Conservation (phyloP, 2,113 vertebrate species). For the Cyprinodon variegatus region DNA sequence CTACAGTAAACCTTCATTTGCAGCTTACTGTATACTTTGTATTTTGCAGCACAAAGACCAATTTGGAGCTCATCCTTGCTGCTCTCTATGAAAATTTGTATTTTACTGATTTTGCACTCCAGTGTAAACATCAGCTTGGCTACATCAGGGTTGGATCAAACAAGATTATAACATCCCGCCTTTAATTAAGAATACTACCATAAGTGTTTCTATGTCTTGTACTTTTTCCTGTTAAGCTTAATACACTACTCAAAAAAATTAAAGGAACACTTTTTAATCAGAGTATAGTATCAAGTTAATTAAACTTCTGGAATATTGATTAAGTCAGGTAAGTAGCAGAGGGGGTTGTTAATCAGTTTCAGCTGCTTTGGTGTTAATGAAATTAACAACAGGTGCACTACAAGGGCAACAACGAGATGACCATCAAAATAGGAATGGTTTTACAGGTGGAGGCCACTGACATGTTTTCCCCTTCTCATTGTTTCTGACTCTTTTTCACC, state of each 20-base stretch:
- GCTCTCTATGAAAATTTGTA: conserved; percentile 35
- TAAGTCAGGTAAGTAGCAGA: too few species aligned
- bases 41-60: conserved; percentile 19
- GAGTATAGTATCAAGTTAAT: too few species aligned
- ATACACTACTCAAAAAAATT: neutral
- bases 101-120: conserved; percentile 59
- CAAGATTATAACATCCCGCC: conserved; percentile 62
- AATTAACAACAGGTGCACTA: too few species aligned
- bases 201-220: conserved; percentile 15
- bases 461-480: too few species aligned
- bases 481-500: too few species aligned
- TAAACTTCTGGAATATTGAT: too few species aligned
- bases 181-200: conserved; percentile 63
- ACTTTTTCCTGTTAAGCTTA: conserved; percentile 22
- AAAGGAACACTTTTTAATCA: too few species aligned
- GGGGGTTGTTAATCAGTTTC: too few species aligned
- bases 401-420: too few species aligned
- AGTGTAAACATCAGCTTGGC: conserved; percentile 56
- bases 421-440: too few species aligned
- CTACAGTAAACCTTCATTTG: neutral
- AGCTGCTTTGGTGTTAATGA: too few species aligned
- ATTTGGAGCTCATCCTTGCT: conserved; percentile 31
- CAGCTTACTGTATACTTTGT: neutral
- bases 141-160: conserved; percentile 46
- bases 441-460: too few species aligned